Conservation (phyloP, 2,113 vertebrate species). For the Leucopternis melanops region DNA sequence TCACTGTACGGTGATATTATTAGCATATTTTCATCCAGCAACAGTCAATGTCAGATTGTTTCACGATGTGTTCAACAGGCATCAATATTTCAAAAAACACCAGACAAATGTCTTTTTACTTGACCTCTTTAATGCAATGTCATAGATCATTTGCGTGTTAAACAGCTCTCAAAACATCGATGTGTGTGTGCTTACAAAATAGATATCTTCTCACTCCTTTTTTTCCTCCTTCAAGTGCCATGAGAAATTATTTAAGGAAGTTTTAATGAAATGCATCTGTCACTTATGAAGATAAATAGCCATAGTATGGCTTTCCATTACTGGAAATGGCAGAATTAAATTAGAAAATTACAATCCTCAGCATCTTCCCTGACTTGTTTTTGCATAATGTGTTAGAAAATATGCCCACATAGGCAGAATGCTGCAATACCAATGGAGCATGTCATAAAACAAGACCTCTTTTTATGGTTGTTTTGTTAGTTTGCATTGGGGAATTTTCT, state of each 20-base stretch:
- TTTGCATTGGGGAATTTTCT: constrained; percentile 43
- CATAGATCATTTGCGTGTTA: constrained; percentile 53
- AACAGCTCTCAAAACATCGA: constrained; percentile 66
- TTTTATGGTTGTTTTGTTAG: constrained; percentile 57
- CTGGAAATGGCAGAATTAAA: constrained; percentile 82
- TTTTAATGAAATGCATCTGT: constrained; percentile 82
- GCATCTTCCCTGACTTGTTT: constrained; percentile 76
- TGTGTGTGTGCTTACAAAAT: constrained; percentile 53
- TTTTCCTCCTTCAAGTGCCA: constrained; percentile 64
- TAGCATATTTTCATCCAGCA: constrained; percentile 44
- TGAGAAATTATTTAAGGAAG: constrained; percentile 77
- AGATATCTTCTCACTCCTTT: constrained; percentile 56
- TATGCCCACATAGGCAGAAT: constrained; percentile 77
- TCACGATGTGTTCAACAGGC: constrained; percentile 42
- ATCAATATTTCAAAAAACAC: constrained; percentile 34
- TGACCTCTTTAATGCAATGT: constrained; percentile 66
- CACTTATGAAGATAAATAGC: constrained; percentile 79
- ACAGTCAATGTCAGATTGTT: constrained; percentile 41
- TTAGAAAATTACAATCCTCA: constrained; percentile 79
- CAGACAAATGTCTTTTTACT: constrained; percentile 52
- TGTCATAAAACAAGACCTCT: constrained; percentile 55
- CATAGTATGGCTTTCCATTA: constrained; percentile 76
- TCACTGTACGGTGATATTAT: constrained; percentile 26
- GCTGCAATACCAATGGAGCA: constrained; percentile 53
- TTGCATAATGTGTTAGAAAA: constrained; percentile 79